Conservation (phyloP, 1,140 invertebrate genomes). For the Carcinoscorpius rotundicauda region DNA sequence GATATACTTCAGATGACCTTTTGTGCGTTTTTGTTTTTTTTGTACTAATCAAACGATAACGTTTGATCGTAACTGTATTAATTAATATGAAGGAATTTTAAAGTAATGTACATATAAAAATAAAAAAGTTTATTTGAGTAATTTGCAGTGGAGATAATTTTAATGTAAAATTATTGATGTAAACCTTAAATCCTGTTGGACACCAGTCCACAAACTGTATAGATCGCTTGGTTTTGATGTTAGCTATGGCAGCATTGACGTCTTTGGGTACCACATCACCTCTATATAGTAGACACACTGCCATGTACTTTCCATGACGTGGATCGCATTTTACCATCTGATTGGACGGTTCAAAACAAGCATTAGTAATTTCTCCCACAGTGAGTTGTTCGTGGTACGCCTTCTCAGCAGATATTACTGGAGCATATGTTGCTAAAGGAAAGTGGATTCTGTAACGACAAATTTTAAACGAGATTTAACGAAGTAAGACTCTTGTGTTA, state of each 20-base stretch:
- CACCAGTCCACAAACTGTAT: conserved; percentile 47
- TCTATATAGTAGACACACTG: conserved; percentile 66
- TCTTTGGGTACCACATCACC: conserved; percentile 65
- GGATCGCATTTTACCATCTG: conserved; percentile 21
- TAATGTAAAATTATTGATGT: too few relatives aligned
- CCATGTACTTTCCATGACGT: conserved; percentile 46
- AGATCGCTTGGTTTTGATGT: conserved; percentile 63
- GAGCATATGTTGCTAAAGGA: conserved; percentile 69
- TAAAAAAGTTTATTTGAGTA: too few relatives aligned
- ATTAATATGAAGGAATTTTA: too few relatives aligned
- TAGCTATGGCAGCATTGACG: conserved; percentile 69
- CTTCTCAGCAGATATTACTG: conserved; percentile 71
- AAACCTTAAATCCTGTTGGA: conserved; percentile 27
- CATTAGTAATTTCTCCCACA: conserved; percentile 65
- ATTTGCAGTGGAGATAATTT: too few relatives aligned
- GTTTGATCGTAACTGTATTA: too few relatives aligned
- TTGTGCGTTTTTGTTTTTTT: too few relatives aligned
- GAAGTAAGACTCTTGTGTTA: too few relatives aligned
- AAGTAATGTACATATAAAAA: too few relatives aligned
- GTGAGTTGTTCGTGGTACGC: conserved; percentile 67
- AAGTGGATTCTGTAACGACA: conserved; percentile 34
- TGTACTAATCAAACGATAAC: too few relatives aligned
- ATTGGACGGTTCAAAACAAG: conserved; percentile 19
- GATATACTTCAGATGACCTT: too few relatives aligned
- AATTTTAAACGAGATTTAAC: too few relatives aligned